These are phyloP conservation scores for Phoeniculus purpureus DNA, from an alignment of 2,797 vertebrate species.

Conservation along the genomic window DNA sequence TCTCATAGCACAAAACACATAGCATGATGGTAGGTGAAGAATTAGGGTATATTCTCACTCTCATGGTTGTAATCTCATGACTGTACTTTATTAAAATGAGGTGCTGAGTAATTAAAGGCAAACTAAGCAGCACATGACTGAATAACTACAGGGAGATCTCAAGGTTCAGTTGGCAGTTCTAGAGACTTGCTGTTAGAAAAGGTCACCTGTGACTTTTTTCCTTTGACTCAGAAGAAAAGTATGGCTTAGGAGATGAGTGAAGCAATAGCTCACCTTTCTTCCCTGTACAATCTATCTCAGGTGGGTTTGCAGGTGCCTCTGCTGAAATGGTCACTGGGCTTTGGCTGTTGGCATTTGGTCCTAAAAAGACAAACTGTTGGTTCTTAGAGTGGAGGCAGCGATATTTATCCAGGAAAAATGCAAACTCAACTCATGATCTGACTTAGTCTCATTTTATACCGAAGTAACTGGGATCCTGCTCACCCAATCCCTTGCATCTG, in stretches of 20 bases:
- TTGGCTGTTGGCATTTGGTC: background rate
- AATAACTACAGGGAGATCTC: background rate
- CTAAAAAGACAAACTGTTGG: background rate
- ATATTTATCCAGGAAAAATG: background rate
- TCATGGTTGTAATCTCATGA: background rate
- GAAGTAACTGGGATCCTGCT: background rate
- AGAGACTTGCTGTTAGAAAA: background rate
- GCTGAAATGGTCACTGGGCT: background rate
- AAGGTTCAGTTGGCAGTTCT: background rate
- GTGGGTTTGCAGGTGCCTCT: background rate
- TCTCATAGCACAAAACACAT: fast-evolving
- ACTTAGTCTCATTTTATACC: background rate
- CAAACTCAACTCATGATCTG: background rate
- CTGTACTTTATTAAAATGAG: background rate
- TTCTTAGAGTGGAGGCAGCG: background rate
- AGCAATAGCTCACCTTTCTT: background rate
- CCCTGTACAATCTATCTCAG: background rate
- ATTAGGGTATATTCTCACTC: background rate
- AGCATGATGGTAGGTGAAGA: background rate
- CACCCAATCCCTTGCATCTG: background rate
- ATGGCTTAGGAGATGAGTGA: background rate
- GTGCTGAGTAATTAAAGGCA: background rate
- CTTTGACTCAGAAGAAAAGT: background rate
- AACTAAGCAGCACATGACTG: background rate
- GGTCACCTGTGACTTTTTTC: background rate